Evolutionary conservation across 1,140 invertebrate genomes (phyloP).

Genomic region (Idris sp.): DNA sequence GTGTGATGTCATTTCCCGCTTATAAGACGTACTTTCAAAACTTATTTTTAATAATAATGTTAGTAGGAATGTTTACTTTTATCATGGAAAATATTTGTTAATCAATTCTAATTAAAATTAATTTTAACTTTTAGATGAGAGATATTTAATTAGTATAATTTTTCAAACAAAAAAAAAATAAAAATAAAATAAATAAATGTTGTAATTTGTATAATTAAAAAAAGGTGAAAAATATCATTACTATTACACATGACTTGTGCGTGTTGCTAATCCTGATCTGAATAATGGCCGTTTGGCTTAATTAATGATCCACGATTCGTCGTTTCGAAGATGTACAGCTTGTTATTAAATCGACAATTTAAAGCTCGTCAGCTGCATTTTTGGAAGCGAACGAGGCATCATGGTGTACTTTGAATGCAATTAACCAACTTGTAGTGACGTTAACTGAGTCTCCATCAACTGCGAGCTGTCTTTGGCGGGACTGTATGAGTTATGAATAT

Average conservation of each 20-base stretch:
- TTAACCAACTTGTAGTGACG: constrained; percentile 35
- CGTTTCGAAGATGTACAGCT: constrained; percentile 16
- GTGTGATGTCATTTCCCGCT: no score
- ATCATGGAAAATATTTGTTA: constrained; percentile 2
- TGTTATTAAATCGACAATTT: constrained; percentile 55
- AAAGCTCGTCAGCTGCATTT: constrained; percentile 46
- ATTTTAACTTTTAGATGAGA: not conserved
- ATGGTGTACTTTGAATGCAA: constrained; percentile 46
- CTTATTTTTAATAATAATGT: no score
- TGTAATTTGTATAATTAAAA: no score
- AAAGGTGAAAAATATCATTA: constrained; percentile 17
- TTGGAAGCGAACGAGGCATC: constrained; percentile 22
- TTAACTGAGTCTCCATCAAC: constrained; percentile 19
- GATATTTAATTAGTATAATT: constrained; percentile 27
- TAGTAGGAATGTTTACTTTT: constrained; percentile 2
- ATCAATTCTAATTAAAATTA: constrained; percentile 18
- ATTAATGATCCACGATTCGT: constrained; percentile 22
- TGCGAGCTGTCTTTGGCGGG: constrained; percentile 35
- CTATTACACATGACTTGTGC: constrained; percentile 2
- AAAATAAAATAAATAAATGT: no score
- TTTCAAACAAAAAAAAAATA: constrained; percentile 14
- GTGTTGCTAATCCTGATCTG: constrained; percentile 10
- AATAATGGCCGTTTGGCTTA: constrained; percentile 23
- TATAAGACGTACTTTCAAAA: not conserved
- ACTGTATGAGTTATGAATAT: constrained; percentile 57